These are phyloP conservation scores for Hipparchia sbordonii DNA, from an alignment of 2,888 invertebrate genomes.

Conservation along the genomic window DNA sequence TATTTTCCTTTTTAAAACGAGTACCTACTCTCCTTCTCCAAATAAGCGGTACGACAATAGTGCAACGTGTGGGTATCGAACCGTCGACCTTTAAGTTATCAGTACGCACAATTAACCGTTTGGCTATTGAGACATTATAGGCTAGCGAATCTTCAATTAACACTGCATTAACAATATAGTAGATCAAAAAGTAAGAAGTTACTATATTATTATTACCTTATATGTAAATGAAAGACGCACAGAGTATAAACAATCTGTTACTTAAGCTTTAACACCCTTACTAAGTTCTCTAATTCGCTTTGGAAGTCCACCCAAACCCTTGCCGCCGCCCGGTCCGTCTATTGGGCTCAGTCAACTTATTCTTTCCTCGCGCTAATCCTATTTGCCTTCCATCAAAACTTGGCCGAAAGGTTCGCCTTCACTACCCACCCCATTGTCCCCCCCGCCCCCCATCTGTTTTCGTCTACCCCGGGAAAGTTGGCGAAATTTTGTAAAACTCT, in stretches of 20 bases:
- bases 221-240: not conserved
- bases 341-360: slow-evolving; percentile 68
- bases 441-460: slow-evolving; percentile 66
- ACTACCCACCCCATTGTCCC: slow-evolving; percentile 66
- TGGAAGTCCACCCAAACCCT: slow-evolving; percentile 27
- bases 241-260: slow-evolving; percentile 10
- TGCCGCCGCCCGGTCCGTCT: slow-evolving; percentile 48
- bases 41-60: no score
- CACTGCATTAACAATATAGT: no score
- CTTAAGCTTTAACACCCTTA: slow-evolving; percentile 9
- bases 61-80: no score
- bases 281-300: slow-evolving; percentile 31
- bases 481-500: slow-evolving; percentile 65
- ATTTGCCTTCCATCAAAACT: slow-evolving; percentile 81
- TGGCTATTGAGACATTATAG: no score
- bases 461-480: slow-evolving; percentile 73
- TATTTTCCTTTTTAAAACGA: not conserved
- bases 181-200: not conserved
- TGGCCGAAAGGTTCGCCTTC: slow-evolving; percentile 66
- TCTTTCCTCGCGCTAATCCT: slow-evolving; percentile 77
- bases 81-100: no score
- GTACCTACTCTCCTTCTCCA: no score
- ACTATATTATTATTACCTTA: not conserved
- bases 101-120: no score
- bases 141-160: no score